Evolutionary conservation across 2,797 vertebrate species (phyloP).

Genomic region (Chelon labrosus): DNA sequence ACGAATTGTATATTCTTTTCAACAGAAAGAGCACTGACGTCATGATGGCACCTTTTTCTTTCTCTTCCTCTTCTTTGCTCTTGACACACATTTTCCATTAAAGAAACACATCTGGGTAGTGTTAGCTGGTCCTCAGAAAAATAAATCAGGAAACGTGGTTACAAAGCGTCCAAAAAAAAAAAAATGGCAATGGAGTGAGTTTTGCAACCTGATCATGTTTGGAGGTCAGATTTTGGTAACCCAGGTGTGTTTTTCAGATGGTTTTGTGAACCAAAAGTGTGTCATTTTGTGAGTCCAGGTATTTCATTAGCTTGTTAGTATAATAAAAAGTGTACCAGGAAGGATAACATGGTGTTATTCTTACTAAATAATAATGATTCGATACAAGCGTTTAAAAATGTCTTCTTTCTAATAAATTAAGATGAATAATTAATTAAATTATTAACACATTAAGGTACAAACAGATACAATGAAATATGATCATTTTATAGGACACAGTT

Average conservation of each 20-base stretch:
- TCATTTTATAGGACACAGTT: no score
- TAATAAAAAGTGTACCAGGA: background rate
- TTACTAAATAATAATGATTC: background rate
- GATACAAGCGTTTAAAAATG: background rate
- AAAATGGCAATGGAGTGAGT: slow-evolving; percentile 44
- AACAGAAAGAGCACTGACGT: slow-evolving; percentile 50
- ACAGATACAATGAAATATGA: no score
- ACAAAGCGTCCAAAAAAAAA: slow-evolving; percentile 48
- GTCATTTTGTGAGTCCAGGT: slow-evolving; percentile 47
- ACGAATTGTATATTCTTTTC: slow-evolving; percentile 56
- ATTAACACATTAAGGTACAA: no score
- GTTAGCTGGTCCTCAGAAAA: slow-evolving; percentile 68
- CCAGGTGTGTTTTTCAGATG: slow-evolving; percentile 41
- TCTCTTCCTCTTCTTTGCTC: slow-evolving; percentile 32
- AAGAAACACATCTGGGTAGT: slow-evolving; percentile 74
- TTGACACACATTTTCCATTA: slow-evolving; percentile 51
- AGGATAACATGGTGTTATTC: background rate
- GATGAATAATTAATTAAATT: no score
- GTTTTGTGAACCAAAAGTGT: slow-evolving; percentile 34
- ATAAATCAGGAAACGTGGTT: slow-evolving; percentile 70
- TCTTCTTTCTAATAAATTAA: background rate
- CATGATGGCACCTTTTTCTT: slow-evolving; percentile 36
- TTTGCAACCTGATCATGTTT: slow-evolving; percentile 62
- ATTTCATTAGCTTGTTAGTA: slow-evolving; percentile 13
- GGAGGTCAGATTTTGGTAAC: slow-evolving; percentile 56